Evolutionary conservation across 2,797 vertebrate genomes (phyloP).

Genomic region (Lemur catta): DNA sequence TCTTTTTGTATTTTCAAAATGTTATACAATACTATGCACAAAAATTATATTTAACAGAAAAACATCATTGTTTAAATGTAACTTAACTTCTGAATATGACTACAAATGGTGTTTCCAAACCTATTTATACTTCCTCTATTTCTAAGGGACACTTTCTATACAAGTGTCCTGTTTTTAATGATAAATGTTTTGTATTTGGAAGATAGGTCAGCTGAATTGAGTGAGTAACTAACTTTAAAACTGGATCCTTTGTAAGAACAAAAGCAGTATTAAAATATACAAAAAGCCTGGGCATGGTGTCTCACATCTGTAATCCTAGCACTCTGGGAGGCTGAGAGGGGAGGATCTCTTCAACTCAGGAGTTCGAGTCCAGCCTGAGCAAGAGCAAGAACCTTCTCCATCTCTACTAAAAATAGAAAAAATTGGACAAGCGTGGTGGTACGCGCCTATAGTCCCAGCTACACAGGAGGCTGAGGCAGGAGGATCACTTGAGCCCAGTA

Average conservation of each 20-base stretch:
- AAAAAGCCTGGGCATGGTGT: background rate
- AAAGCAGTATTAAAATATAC: background rate
- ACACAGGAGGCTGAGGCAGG: too few species aligned
- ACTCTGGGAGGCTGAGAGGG: too few species aligned
- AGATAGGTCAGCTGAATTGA: background rate
- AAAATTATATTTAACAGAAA: background rate
- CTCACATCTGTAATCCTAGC: too few species aligned
- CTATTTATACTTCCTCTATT: background rate
- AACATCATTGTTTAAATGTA: constrained; percentile 8
- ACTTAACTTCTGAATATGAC: background rate
- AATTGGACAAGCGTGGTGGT: too few species aligned
- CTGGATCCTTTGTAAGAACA: background rate
- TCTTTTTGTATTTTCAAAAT: constrained; percentile 17
- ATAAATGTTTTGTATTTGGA: background rate
- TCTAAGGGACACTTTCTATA: constrained; percentile 19
- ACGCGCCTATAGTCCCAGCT: too few species aligned
- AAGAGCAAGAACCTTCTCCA: too few species aligned
- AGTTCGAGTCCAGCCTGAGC: too few species aligned
- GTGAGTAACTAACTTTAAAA: constrained; percentile 18
- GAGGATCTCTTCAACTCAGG: too few species aligned
- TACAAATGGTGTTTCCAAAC: background rate
- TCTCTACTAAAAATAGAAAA: too few species aligned
- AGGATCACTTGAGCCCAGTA: too few species aligned
- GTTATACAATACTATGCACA: background rate
- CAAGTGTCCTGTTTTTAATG: background rate